These are phyloP conservation scores for Melolontha melolontha DNA, from an alignment of 2,888 invertebrate genomes.

Conservation along the genomic window DNA sequence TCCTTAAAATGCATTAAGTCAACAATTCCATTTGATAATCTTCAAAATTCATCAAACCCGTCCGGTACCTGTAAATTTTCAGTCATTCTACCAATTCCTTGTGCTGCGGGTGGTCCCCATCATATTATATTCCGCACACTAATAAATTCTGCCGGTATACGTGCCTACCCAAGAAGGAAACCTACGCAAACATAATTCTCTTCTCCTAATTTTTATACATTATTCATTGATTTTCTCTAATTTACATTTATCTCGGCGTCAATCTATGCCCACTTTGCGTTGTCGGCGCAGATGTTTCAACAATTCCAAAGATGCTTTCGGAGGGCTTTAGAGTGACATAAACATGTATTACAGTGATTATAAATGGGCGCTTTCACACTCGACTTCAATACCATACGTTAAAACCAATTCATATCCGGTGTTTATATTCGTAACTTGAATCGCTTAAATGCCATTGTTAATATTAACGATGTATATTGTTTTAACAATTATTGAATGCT, in stretches of 20 bases:
- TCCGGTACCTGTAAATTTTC: background rate
- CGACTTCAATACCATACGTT: too few species aligned
- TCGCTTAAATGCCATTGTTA: too few species aligned
- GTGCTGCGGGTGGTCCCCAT: constrained; percentile 23
- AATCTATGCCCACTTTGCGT: background rate
- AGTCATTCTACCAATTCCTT: background rate
- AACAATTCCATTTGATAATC: too few species aligned
- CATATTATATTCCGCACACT: constrained; percentile 14
- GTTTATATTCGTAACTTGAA: too few species aligned
- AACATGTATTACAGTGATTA: too few species aligned
- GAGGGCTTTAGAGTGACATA: too few species aligned
- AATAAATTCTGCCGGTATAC: constrained; percentile 19
- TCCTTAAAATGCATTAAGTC: too few species aligned
- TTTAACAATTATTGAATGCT: too few species aligned
- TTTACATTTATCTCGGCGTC: constrained; percentile 21
- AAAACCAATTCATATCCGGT: too few species aligned
- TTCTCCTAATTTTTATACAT: constrained; percentile 23
- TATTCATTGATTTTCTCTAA: constrained; percentile 21
- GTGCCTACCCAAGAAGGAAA: constrained; percentile 14
- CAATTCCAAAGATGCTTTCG: constrained; percentile 1
- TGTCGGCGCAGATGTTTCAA: background rate
- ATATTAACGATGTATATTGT: too few species aligned
- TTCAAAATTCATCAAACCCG: background rate
- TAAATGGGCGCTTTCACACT: too few species aligned
- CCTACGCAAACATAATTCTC: constrained; percentile 25